Base-by-base conservation (phyloP, 2,888 invertebrate species). In the Luffia ferchaultella region DNA sequence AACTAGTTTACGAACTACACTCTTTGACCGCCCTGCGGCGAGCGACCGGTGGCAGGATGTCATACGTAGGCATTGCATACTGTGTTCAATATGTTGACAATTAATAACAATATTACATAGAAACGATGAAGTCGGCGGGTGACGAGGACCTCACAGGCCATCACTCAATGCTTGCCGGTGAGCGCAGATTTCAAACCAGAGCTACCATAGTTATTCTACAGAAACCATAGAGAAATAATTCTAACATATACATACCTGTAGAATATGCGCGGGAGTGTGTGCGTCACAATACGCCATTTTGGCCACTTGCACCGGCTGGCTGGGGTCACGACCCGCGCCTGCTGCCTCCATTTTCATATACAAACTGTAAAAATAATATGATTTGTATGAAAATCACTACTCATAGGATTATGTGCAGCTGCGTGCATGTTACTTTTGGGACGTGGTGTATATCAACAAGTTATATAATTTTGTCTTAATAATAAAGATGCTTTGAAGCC, bases 281-380 rank as follows among this genome's bases (percentile, higher is more conserved):
- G 94, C 89, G 71, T 97, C 96, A 71, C 98, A 98, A 70, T 93
- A 98, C 12, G 98, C 98, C 62, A 95, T 96, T 73, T 98, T 98
- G 63, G 96, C 93, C 0, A 98, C 96, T 51, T 93, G 88, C 57
- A 95, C 91, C 0, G 94, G 92, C 59, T 91, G 87, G 52, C 86
- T 85, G 48, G 90, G 87, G 63, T 90, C 88, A 7, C 82, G 67
- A 0, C 85, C 73, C 0, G 83, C 76, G 3, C 85, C 83, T 0
- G 96, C 93, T 0, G 97, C 96, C 65, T 97, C 95, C 92, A 98
- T 97, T 65, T 95, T 93, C 97, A 97, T 97, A 66, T 94, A 93
- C 1, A 99, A 85, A 90, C 88, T 83, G 58, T 0, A 56, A 30
- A 30, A 30, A 30, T 30, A 30, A n/a, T n/a, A n/a, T n/a, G n/a